Conservation (phyloP, 2,797 vertebrate species). For the Paedocypris micromegethes region DNA sequence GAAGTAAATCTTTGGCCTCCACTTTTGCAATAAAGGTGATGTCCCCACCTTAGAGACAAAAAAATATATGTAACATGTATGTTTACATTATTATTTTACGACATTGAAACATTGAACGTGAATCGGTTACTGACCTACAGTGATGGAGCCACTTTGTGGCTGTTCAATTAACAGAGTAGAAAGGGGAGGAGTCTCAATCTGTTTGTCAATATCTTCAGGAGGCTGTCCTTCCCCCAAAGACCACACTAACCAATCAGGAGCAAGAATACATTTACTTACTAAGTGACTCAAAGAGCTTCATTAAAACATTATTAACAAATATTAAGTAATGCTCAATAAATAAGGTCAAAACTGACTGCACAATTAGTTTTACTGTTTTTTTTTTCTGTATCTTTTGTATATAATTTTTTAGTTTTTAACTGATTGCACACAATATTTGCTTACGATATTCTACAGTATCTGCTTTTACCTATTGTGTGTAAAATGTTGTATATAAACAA, state of each 20-base stretch:
- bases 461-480: too few relatives aligned
- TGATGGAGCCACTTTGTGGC: constrained; percentile 76
- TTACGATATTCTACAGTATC: too few relatives aligned
- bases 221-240: constrained; percentile 80
- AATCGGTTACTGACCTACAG: constrained; percentile 78
- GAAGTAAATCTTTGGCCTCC: constrained; percentile 93
- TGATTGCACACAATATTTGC: too few relatives aligned
- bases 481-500: too few relatives aligned
- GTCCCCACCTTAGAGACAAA: constrained; percentile 75
- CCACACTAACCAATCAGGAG: constrained; percentile 75
- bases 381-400: too few relatives aligned
- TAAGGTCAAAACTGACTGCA: too few relatives aligned
- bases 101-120: neutral
- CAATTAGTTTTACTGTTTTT: too few relatives aligned
- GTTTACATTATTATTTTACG: neutral
- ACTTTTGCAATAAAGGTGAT: constrained; percentile 92
- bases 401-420: too few relatives aligned
- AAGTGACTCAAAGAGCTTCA: neutral
- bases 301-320: constrained; percentile 13
- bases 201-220: constrained; percentile 83
- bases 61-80: neutral
- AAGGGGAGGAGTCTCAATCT: constrained; percentile 70
- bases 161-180: constrained; percentile 83
- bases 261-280: constrained; percentile 7
- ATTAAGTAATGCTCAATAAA: neutral